A percentile compares a stretch with the other conserved stretches of the same genome.
phyloP scores from a whole-genome alignment of 30 jellyfish, hydroid and myxozoan genomes.

The Phacellophora camtschatica region DNA sequence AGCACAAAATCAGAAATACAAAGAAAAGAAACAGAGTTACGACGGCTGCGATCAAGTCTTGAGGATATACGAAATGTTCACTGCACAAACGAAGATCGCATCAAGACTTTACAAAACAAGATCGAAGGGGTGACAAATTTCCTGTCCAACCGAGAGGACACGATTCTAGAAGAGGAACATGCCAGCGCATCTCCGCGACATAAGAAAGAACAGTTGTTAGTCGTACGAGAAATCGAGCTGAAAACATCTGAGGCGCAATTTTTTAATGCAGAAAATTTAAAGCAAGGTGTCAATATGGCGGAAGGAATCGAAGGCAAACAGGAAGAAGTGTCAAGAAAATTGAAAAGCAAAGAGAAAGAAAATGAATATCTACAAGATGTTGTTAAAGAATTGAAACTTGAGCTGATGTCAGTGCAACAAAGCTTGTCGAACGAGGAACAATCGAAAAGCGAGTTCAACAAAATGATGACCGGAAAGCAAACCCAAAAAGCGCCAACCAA shows the following conservation, averaged over 20 bases:
- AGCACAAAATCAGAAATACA: conserved; percentile 53
- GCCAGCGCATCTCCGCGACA: background rate
- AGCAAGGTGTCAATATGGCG: background rate
- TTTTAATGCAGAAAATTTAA: conserved; percentile 50
- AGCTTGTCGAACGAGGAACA: conserved; percentile 46
- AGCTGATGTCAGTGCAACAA: conserved; percentile 70
- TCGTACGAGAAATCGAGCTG: conserved; percentile 71
- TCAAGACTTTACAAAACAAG: conserved; percentile 57
- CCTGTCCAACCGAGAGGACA: conserved; percentile 22
- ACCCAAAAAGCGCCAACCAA: background rate
- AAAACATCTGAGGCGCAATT: conserved; percentile 65
- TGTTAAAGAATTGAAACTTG: conserved; percentile 79
- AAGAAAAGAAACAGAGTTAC: conserved; percentile 40
- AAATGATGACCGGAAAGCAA: conserved; percentile 25
- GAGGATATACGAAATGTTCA: conserved; percentile 71
- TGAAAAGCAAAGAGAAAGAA: conserved; percentile 77
- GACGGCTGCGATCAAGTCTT: conserved; percentile 51
- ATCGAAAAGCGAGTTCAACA: conserved; percentile 29
- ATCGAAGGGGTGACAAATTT: conserved; percentile 68
- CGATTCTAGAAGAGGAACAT: conserved; percentile 41
- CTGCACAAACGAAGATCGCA: conserved; percentile 56
- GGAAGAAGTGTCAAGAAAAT: conserved; percentile 11
- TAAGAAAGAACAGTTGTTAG: conserved; percentile 55
- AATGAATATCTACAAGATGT: conserved; percentile 70
- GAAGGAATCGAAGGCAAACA: background rate